These are phyloP conservation scores for Phortica variegata DNA, from an alignment of 1,140 invertebrate genomes.

Conservation along the genomic window DNA sequence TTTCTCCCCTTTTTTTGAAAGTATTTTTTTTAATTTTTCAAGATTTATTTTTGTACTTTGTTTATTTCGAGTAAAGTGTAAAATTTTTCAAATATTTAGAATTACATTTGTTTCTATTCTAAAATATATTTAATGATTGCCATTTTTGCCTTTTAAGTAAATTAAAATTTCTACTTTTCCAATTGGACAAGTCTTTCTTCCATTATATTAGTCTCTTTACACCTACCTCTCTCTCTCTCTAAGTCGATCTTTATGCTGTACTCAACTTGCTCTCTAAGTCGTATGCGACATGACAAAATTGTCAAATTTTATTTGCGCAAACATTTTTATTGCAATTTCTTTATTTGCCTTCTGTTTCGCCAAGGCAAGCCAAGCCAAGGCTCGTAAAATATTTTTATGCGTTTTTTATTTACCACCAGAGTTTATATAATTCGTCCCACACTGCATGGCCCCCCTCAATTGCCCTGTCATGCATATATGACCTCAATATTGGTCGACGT, in stretches of 20 bases:
- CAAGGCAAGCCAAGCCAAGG: slow-evolving; percentile 16
- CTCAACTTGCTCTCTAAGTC: slow-evolving; percentile 18
- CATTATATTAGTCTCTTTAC: too few relatives aligned
- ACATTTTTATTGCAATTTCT: slow-evolving; percentile 46
- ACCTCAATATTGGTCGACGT: slow-evolving; percentile 40
- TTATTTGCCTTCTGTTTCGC: slow-evolving; percentile 22
- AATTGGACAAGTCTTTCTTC: too few relatives aligned
- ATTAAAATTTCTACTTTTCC: slow-evolving; percentile 53
- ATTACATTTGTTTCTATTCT: neutral
- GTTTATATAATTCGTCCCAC: too few relatives aligned
- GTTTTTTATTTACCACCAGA: slow-evolving; percentile 56
- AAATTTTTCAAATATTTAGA: too few relatives aligned
- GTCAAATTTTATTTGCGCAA: slow-evolving; percentile 49
- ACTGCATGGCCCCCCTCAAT: slow-evolving; percentile 7
- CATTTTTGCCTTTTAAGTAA: slow-evolving; percentile 51
- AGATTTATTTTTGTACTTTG: too few relatives aligned
- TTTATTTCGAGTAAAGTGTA: neutral
- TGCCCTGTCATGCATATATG: slow-evolving; percentile 35
- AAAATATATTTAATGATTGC: slow-evolving; percentile 13
- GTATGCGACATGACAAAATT: slow-evolving; percentile 50
- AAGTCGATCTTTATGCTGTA: slow-evolving; percentile 41
- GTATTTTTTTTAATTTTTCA: too few relatives aligned
- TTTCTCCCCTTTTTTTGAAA: too few relatives aligned
- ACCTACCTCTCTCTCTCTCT: too few relatives aligned
- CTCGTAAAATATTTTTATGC: slow-evolving; percentile 55